These are phyloP conservation scores for Epistrophella euchroma DNA, from an alignment of 2,888 invertebrate genomes.

Conservation along the genomic window DNA sequence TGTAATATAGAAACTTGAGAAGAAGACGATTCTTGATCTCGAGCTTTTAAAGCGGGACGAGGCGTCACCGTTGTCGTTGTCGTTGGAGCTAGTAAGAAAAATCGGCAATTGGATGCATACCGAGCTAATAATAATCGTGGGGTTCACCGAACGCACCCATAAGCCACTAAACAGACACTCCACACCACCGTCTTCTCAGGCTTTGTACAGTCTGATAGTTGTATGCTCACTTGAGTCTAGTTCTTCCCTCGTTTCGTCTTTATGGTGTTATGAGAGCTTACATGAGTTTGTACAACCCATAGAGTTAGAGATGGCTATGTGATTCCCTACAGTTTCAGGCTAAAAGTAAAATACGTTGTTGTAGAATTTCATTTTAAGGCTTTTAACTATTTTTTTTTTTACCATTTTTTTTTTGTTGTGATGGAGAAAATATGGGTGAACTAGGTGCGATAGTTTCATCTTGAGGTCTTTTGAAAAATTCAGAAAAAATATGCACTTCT, in stretches of 20 bases:
- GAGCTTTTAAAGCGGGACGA: conserved; percentile 38
- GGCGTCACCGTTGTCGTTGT: background rate
- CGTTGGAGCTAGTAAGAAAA: conserved; percentile 29
- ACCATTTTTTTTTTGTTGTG: conserved; percentile 3
- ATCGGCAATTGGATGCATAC: conserved; percentile 75
- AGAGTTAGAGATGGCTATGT: conserved; percentile 9
- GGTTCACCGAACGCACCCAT: conserved; percentile 84
- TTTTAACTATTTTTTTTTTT: conserved; percentile 11
- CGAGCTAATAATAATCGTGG: conserved; percentile 83
- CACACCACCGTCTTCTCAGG: conserved; percentile 2
- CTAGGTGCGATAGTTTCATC: conserved; percentile 73
- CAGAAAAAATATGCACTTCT: conserved; percentile 59
- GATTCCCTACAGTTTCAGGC: conserved; percentile 52
- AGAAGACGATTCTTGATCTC: conserved; percentile 27
- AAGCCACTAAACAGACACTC: conserved; percentile 78
- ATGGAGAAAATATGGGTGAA: conserved; percentile 66
- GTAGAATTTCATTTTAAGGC: conserved; percentile 47
- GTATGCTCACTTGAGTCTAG: conserved; percentile 9
- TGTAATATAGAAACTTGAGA: background rate
- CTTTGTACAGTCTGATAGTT: conserved; percentile 5
- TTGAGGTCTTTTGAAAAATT: conserved; percentile 48
- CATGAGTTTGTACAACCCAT: conserved; percentile 51
- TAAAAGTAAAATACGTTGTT: conserved; percentile 32
- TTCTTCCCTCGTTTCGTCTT: conserved; percentile 14
- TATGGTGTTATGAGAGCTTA: conserved; percentile 35